Percentiles rank a stretch among this genome's conserved stretches.
Evolutionary conservation across 2,888 invertebrate species (phyloP).

Genomic region (Willowsia nigromaculata): DNA sequence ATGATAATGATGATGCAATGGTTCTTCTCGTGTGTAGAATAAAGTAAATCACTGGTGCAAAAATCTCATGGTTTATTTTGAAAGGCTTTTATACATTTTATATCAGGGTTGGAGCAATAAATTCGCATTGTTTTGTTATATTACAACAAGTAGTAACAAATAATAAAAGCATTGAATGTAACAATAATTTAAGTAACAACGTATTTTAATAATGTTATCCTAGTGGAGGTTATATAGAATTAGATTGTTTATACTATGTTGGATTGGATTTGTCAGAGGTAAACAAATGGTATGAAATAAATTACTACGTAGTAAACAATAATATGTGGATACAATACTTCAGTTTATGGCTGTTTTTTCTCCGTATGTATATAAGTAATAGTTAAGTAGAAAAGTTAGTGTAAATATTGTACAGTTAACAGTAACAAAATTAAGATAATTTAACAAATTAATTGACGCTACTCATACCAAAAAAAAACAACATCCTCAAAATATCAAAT

Average conservation of each 20-base stretch:
- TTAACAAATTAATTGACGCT: neutral
- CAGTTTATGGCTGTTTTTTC: constrained; percentile 21
- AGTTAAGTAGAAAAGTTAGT: neutral
- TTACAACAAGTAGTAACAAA: neutral
- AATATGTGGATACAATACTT: neutral
- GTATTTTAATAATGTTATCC: neutral
- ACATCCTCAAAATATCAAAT: neutral
- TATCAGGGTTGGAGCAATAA: neutral
- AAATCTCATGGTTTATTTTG: constrained; percentile 20
- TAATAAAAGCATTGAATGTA: neutral
- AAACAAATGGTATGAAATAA: neutral
- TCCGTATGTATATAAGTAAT: neutral
- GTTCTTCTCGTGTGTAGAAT: neutral
- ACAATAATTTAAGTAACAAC: neutral
- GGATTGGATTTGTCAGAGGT: neutral
- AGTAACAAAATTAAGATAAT: neutral
- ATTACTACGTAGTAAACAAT: neutral
- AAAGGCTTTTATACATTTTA: neutral
- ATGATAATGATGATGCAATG: constrained; percentile 11
- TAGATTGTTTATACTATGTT: neutral
- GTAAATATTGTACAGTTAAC: constrained; percentile 1
- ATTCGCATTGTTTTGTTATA: constrained; percentile 1
- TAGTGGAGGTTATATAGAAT: neutral
- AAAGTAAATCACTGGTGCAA: constrained; percentile 28
- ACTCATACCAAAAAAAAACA: neutral